Evolutionary conservation across 1,140 invertebrate species (phyloP).

Genomic region (Drosophila mauritiana): DNA sequence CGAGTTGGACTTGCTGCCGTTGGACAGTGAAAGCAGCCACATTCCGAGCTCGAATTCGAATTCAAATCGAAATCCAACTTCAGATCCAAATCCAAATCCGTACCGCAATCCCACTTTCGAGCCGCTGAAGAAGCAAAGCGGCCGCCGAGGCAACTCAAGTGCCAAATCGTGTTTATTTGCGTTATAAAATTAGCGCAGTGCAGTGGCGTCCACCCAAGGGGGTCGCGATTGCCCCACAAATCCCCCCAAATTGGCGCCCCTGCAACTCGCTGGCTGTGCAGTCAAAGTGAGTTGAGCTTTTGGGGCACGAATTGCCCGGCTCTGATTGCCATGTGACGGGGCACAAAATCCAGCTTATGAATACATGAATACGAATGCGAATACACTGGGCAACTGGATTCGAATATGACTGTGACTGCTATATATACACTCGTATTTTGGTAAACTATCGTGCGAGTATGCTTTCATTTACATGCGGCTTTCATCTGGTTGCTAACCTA

Average conservation of each 20-base stretch:
- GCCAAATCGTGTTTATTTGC: slow-evolving; percentile 80
- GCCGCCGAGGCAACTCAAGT: slow-evolving; percentile 59
- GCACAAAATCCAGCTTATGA: slow-evolving; percentile 70
- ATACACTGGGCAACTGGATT: neutral
- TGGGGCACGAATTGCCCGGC: slow-evolving; percentile 55
- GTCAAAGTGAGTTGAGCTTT: slow-evolving; percentile 30
- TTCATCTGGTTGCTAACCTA: neutral
- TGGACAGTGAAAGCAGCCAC: slow-evolving; percentile 8
- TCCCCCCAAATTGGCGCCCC: slow-evolving; percentile 9
- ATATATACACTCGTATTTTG: neutral
- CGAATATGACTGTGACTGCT: too few relatives aligned
- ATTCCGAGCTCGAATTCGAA: slow-evolving; percentile 14
- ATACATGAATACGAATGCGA: slow-evolving; percentile 46
- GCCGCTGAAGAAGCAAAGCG: slow-evolving; percentile 53
- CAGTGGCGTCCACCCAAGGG: slow-evolving; percentile 15
- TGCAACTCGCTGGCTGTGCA: neutral
- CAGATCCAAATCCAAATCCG: slow-evolving; percentile 22
- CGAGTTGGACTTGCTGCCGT: slow-evolving; percentile 1
- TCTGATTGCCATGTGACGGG: slow-evolving; percentile 71
- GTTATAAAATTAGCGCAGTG: slow-evolving; percentile 77
- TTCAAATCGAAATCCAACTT: slow-evolving; percentile 16
- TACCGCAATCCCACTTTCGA: slow-evolving; percentile 42
- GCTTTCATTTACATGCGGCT: neutral
- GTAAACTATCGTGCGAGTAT: too few relatives aligned
- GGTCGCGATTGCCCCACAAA: neutral